phyloP scores from a whole-genome alignment of 2,797 vertebrate genomes.

The Acropternis orthonyx region DNA sequence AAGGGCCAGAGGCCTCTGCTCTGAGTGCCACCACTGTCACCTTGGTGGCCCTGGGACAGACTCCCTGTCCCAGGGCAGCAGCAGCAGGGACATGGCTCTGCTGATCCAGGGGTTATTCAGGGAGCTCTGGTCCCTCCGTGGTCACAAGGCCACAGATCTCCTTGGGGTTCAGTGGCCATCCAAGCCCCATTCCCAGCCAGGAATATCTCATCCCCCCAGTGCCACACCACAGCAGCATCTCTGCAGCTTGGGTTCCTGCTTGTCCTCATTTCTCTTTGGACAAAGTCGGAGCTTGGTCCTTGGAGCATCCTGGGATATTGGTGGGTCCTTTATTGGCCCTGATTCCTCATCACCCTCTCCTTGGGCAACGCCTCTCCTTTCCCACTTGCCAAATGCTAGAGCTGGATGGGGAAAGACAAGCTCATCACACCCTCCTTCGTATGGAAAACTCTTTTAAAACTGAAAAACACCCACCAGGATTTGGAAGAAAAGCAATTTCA shows the following conservation, averaged over 20 bases:
- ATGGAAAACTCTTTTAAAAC: background rate
- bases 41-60: background rate
- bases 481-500: background rate
- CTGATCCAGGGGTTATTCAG: background rate
- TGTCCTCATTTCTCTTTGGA: background rate
- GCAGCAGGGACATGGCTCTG: background rate
- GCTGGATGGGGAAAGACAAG: background rate
- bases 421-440: background rate
- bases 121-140: background rate
- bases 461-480: background rate
- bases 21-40: background rate
- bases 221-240: background rate
- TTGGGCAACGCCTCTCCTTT: rapidly evolving
- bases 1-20: background rate
- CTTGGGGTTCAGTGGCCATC: background rate
- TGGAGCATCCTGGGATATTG: background rate
- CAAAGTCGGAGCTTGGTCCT: background rate
- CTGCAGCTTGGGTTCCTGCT: background rate
- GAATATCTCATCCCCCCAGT: background rate
- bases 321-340: background rate
- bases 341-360: background rate
- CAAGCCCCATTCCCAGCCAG: background rate
- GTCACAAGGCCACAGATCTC: background rate
- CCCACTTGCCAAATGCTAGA: background rate
- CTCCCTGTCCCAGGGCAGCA: background rate